phyloP scores from a whole-genome alignment of 2,113 vertebrate species.

The Odocoileus hemionus region DNA sequence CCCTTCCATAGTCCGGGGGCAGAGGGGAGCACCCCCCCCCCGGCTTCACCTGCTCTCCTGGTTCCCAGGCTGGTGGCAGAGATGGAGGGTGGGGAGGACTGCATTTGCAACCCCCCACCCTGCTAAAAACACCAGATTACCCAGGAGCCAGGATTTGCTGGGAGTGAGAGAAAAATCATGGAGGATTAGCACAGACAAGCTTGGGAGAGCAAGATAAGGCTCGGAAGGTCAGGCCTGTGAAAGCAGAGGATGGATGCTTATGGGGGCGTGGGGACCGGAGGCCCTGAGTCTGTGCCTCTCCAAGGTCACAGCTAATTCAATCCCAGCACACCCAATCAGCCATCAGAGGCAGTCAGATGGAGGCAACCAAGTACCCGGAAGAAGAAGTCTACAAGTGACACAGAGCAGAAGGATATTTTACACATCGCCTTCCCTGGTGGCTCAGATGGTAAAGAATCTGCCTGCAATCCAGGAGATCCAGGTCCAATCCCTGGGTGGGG shows the following conservation, averaged over 20 bases:
- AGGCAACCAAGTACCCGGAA: not conserved
- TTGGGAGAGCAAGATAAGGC: not conserved
- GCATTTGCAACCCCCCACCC: accelerated
- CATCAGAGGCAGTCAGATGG: accelerated
- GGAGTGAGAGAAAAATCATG: not conserved
- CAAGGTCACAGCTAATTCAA: not conserved
- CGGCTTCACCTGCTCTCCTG: not conserved
- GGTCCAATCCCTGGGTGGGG: not conserved
- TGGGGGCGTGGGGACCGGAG: accelerated
- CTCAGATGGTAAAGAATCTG: not conserved
- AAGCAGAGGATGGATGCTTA: not conserved
- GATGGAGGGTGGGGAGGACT: accelerated
- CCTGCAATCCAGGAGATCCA: not conserved
- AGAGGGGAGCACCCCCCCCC: not conserved
- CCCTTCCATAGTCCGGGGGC: not conserved
- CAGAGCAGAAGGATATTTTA: not conserved
- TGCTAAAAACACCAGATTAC: not conserved
- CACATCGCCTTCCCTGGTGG: not conserved
- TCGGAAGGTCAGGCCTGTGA: not conserved
- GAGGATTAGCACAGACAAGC: not conserved
- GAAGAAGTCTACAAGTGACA: not conserved
- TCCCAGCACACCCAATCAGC: not conserved
- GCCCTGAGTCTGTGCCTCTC: not conserved
- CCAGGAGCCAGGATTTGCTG: not conserved
- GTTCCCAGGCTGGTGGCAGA: not conserved